Base-by-base conservation (phyloP, 2,888 invertebrate species). In the Linnaemya tessellans region DNA sequence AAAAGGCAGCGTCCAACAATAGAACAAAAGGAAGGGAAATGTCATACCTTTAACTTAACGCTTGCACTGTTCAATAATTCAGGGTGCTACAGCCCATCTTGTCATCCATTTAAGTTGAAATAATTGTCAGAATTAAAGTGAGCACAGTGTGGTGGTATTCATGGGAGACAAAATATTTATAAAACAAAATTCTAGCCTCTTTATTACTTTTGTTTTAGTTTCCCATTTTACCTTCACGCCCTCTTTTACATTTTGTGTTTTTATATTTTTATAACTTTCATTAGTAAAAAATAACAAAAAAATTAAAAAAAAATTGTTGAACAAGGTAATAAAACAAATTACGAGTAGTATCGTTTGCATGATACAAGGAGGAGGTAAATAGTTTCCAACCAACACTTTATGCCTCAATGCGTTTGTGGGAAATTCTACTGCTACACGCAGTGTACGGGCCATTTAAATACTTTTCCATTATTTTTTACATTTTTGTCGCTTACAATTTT, bases 371-470 rank as follows among this genome's bases (percentile, higher is more conserved):
- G 46, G 20, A 67, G 58, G 46, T 77, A 70, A 71, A 77, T 71
- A 46, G 54, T 70, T 70, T 77, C 41, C 68, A 70, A 49, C 70
- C 70, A 70, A 77, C 70, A 82, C 84, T 82, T 85, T 74, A 85
- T 82, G 81, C 68, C 74, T 81, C 64, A 85, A 74, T 85, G 84
- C 81, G 64, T 67, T 82, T 85, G 70, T 85, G 84, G 84, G 84
- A 85, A 85, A 82, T 79, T 30, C 30, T 30, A 30, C 74, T 74
- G 64, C 35, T 18, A 13, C 4, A 38, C 18, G 22, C 35, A 22
- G 2, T 22, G 7, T 78, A 10, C 30, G 22, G 38, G 25, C 18
- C 43, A 77, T 41, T 56, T 18, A 70, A 75, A 70, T 64, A 64
- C 43, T 71, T 62, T 75, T 74, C 60, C 38, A 38, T 54, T 62